Evolutionary conservation across 2,113 vertebrate genomes (phyloP).

Genomic region (Ailuropoda melanoleuca): DNA sequence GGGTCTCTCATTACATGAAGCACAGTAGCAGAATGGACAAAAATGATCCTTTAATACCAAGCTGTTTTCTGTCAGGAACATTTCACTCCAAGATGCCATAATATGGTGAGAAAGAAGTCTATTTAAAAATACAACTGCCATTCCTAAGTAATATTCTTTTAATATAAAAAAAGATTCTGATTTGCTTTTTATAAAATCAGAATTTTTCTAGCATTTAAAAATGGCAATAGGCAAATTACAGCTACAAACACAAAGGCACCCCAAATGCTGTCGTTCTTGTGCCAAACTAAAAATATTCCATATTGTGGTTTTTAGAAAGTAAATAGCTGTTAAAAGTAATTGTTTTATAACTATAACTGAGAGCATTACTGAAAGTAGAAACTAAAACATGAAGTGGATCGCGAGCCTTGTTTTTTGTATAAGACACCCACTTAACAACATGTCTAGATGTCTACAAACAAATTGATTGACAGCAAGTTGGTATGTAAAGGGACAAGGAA

Average conservation of each 20-base stretch:
- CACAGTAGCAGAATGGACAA: not conserved
- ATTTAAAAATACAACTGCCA: not conserved
- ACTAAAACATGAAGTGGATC: not conserved
- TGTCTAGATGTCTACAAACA: not conserved
- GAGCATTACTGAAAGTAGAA: not conserved
- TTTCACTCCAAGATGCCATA: not conserved
- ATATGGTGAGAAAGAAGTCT: not conserved
- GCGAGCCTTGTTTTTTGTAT: not conserved
- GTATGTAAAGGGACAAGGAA: not conserved
- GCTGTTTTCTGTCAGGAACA: not conserved
- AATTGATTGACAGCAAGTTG: not conserved
- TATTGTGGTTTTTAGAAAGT: not conserved
- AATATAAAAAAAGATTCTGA: not conserved
- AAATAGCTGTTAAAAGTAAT: not conserved
- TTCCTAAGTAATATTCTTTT: not conserved
- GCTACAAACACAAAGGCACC: not conserved
- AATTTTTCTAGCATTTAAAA: conserved; percentile 11
- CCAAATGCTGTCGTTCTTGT: not conserved
- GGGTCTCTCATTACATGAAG: not conserved
- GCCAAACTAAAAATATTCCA: not conserved
- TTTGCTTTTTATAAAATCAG: not conserved
- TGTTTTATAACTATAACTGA: not conserved
- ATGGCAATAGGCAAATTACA: not conserved
- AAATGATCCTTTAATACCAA: not conserved
- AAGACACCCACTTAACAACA: not conserved